Evolutionary conservation across 1,140 invertebrate genomes (phyloP), one percentile per base, ranked within the genome.

Genomic region (Daktulosphaira vitifoliae): DNA sequence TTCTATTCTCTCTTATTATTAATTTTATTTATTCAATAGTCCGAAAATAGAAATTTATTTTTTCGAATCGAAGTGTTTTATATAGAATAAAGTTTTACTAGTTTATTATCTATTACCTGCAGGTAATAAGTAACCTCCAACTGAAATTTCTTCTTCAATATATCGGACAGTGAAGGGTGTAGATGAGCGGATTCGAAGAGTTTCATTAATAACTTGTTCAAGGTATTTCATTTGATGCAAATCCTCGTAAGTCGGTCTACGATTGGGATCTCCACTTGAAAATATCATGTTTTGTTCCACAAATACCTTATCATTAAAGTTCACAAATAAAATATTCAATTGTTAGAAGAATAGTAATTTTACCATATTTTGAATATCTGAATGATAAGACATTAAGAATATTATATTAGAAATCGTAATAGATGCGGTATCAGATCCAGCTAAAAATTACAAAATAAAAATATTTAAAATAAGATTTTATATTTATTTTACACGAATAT

Each of bases 221-320:
- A 79, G 66, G 67, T 78, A 81, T 46, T 77, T 77, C 72, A 80
- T 70, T 46, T 76, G 70, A 11, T 71, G 65, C 7, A 81, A 65
- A 52, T 80, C 80, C 20, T 78, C 74, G 62, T 73, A 74, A 23
- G 76, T 76, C 1, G 74, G 70, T 16, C 71, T 23, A 5, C 71
- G 51, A 13, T 72, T 56, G 66, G 38, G 26, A 67, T 54, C 71
- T 9, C 68, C 68, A 16, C n/a, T 18, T 18, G 42, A 44, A 29
- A 81, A 78, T 8, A 84, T 74, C 23, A 69, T 18, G 48, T 78
- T 74, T 54, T 83, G 51, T 70, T 84, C 83, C 37, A 79, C 33
- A 8, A 25, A 23, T 1, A 29, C 22, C 49, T 65, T n/a, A n/a
- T n/a, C n/a, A n/a, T n/a, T n/a, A n/a, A n/a, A n/a, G n/a, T n/a